Base-by-base conservation (phyloP, 2,797 vertebrate genomes). In the Sebastes nivosus region DNA sequence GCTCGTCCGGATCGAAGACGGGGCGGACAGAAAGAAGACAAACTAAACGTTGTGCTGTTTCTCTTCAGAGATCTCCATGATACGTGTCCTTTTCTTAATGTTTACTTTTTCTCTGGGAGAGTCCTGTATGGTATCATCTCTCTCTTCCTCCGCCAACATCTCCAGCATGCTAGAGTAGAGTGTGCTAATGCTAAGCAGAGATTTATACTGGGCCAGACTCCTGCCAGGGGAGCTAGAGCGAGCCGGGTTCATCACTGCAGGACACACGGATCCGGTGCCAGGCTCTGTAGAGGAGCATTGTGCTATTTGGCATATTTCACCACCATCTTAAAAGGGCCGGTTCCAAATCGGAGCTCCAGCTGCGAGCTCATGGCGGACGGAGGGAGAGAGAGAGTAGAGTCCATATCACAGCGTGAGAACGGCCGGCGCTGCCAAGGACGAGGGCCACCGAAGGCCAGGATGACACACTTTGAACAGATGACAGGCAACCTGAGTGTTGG, bases 391-490 rank as follows among this genome's bases (percentile, higher is more conserved):
- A 84, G 77, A 83, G 81, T 22, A 27, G 65, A 84, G 85, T 59
- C 73, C 75, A 84, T 68, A 83, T 89, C 88, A 1, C 89, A 88
- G 89, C 72, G 83, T 91, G 92, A 93, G 89, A 92, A 87, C 63
- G 20, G 60, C 34, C 77, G 8, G 42, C 27, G 6, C 79, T 92
- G 91, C 92, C 92, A 93, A 86, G 50, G 59, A 83, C 77, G 83
- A 86, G 75, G 77, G 82, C 83, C 79, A 85, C 85, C 59, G 16
- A 42, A 85, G 86, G 88, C 89, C 88, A 90, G 84, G 77, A 87
- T 83, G 91, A 91, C 91, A 92, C 91, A 80, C 91, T 94, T 93
- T 90, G 89, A 94, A 85, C 92, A 92, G 92, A 93, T 93, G 94
- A 94, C 90, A 83, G 85, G 68, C 81, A 89, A 89, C 76, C 84